Percentiles rank a stretch among this genome's conserved stretches.
Conservation (phyloP, 2,888 invertebrate species). For the Seira ritae region DNA sequence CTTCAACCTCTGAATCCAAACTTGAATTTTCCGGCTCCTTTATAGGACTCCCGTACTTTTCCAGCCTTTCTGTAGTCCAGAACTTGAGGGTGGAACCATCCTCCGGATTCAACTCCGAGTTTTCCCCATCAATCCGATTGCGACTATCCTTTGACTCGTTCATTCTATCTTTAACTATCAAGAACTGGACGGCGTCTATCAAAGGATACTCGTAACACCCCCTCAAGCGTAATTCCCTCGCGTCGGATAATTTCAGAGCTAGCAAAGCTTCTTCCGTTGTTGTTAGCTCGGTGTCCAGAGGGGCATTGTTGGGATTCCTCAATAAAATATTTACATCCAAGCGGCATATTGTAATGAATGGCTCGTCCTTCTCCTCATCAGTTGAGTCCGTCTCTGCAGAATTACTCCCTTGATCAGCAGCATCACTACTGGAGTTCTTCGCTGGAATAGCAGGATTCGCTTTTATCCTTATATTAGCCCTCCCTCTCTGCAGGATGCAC, state of each 20-base stretch:
- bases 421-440: too few relatives aligned
- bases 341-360: slow-evolving; percentile 28
- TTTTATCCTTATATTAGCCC: too few relatives aligned
- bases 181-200: slow-evolving; percentile 6
- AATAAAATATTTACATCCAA: slow-evolving; percentile 16
- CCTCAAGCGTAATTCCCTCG: not conserved
- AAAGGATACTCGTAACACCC: slow-evolving; percentile 41
- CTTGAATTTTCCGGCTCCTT: not conserved
- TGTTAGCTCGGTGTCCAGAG: not conserved
- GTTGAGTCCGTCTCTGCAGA: too few relatives aligned
- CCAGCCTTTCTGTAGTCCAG: slow-evolving; percentile 39
- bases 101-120: slow-evolving; percentile 37
- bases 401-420: too few relatives aligned
- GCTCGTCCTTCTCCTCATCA: slow-evolving; percentile 11
- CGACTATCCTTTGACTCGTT: not conserved
- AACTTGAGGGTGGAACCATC: slow-evolving; percentile 24
- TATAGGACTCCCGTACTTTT: slow-evolving; percentile 26
- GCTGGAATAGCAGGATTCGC: too few relatives aligned
- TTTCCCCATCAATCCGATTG: not conserved
- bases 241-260: not conserved
- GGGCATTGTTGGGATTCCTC: slow-evolving; percentile 4
- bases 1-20: not conserved
- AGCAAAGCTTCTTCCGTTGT: slow-evolving; percentile 6
- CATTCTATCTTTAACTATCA: not conserved
- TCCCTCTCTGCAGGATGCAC: slow-evolving; percentile 49